Evolutionary conservation across 2,797 vertebrate species (phyloP).

Genomic region (Anabas testudineus): DNA sequence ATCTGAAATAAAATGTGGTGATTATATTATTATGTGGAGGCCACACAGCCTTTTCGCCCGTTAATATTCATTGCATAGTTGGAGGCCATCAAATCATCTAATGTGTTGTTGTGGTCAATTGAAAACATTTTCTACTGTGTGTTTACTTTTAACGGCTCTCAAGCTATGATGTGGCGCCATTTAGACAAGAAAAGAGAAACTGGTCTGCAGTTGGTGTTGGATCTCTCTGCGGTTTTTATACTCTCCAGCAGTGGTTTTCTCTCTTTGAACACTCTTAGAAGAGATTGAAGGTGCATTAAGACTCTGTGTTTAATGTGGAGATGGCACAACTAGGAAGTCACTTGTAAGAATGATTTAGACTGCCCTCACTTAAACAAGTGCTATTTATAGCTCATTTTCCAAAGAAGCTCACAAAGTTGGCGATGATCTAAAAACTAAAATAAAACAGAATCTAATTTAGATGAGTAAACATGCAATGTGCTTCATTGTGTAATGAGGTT

Average conservation of each 20-base stretch:
- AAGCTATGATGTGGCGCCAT: neutral
- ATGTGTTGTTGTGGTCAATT: neutral
- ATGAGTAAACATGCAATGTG: neutral
- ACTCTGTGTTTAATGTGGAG: neutral
- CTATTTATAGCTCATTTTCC: neutral
- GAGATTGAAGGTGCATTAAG: accelerated
- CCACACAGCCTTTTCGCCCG: neutral
- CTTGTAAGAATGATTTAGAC: no score
- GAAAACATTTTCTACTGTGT: neutral
- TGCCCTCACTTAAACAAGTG: neutral
- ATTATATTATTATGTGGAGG: neutral
- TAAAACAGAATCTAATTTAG: neutral
- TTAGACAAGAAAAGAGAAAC: neutral
- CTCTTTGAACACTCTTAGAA: neutral
- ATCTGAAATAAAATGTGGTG: neutral
- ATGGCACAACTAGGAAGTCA: no score
- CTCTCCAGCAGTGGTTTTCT: neutral
- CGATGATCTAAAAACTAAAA: neutral
- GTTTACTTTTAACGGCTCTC: neutral
- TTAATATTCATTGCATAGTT: neutral
- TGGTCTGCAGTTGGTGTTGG: neutral
- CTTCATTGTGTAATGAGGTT: neutral
- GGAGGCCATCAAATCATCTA: neutral
- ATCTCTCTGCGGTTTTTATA: neutral
- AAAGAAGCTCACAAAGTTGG: neutral